Base-by-base conservation (phyloP, 2,888 invertebrate genomes). In the Cyaniris semiargus region DNA sequence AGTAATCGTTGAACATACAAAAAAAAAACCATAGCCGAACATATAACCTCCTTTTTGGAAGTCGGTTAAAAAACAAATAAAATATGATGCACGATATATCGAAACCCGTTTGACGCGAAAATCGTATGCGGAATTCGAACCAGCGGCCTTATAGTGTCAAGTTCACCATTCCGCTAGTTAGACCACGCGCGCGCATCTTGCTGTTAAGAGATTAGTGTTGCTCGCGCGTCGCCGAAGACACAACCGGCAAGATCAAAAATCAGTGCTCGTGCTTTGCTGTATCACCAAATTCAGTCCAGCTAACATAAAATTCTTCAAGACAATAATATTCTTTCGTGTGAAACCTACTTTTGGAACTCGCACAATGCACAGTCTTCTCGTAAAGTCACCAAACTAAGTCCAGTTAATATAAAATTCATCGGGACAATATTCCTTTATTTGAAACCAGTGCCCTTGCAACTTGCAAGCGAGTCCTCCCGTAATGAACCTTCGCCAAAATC, bases 201-300 rank as follows among this genome's bases (percentile, higher is more conserved):
- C 27, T 66, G 66, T 66, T 66, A 66, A 31, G 27, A 66, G 66
- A 66, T 66, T 66, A 66, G 66, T 66, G 27, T 66, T 27, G 66
- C 0, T 66, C 27, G 66, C 60, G 60, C 66, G 66, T 66, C 15
- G 66, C 23, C 21, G 60, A 23, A 23, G 60, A 60, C 21, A 23
- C 60, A 23, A 23, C 60, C 60, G 18, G 53, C 53, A 18, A 18
- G 53, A 53, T 18, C 18, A 53, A 48, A 48, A 48, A 53, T 53
- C 53, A 18, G 18, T 53, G 53, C 53, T 53, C 53, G 53, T 53
- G 53, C 53, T 53, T 53, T 44, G 44, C 44, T 44, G 44, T 10
- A 13, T 44, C 44, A 44, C 3, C 3, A 44, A 13, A 44, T 13
- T 13, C 18, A 53, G 18, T 53, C 1, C 53, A 53, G 53, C 44